phyloP scores from a whole-genome alignment of 2,888 invertebrate species.

The Synergus gifuensis region DNA sequence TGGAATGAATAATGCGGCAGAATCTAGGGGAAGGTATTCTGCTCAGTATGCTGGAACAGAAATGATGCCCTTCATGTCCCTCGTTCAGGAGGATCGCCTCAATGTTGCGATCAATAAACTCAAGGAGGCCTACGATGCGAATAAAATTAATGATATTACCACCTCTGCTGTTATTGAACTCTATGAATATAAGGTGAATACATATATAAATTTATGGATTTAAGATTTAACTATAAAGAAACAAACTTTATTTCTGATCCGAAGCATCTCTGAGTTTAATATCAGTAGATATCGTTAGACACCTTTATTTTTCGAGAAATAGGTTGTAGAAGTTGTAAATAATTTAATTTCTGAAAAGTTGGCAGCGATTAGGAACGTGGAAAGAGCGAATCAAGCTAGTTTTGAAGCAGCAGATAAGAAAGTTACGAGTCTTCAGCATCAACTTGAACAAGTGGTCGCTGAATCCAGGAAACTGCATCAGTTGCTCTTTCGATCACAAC shows the following conservation, averaged over 20 bases:
- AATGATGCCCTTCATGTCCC: conserved; percentile 74
- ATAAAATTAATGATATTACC: conserved; percentile 81
- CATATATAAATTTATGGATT: neutral
- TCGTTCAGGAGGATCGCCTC: conserved; percentile 79
- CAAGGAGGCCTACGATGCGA: conserved; percentile 77
- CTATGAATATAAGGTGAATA: conserved; percentile 82
- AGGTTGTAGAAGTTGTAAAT: neutral
- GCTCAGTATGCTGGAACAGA: conserved; percentile 54
- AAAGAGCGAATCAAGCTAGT: conserved; percentile 78
- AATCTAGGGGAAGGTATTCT: conserved; percentile 32
- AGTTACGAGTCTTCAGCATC: conserved; percentile 79
- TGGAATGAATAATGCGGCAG: conserved; percentile 48
- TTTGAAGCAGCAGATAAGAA: conserved; percentile 79
- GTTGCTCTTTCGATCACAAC: conserved; percentile 78
- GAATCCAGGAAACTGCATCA: conserved; percentile 79
- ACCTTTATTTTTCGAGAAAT: neutral
- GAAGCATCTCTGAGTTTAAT: too few species aligned
- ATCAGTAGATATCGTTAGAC: too few species aligned
- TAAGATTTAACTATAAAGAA: neutral
- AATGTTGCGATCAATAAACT: conserved; percentile 79
- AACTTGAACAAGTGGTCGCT: conserved; percentile 78
- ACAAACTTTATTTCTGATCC: too few species aligned
- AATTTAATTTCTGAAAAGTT: conserved; percentile 70
- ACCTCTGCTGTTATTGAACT: conserved; percentile 86
- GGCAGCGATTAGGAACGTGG: conserved; percentile 79